Conservation (phyloP, 2,797 vertebrate species). For the Capromys pilorides region DNA sequence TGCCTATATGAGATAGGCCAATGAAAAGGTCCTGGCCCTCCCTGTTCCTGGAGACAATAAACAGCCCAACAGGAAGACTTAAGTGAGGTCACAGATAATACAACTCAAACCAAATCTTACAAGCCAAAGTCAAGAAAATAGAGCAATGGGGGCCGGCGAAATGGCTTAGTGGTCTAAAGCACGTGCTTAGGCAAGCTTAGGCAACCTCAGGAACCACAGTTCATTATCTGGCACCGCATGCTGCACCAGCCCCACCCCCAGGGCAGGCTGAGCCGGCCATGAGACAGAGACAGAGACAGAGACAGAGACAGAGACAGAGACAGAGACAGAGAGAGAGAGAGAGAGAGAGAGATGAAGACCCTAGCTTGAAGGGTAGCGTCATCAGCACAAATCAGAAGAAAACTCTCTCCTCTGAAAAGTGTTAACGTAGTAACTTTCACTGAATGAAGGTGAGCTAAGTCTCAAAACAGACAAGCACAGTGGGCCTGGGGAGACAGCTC, state of each 20-base stretch:
- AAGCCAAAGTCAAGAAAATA: constrained; percentile 70
- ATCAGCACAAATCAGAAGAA: constrained; percentile 43
- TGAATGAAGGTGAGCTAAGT: constrained; percentile 33
- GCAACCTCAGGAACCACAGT: no score
- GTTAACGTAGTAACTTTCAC: constrained; percentile 21
- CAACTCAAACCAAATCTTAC: constrained; percentile 72
- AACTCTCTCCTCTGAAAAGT: constrained; percentile 5
- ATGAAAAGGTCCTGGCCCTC: constrained; percentile 71
- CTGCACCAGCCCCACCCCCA: no score
- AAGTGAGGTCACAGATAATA: constrained; percentile 72
- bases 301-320: no score
- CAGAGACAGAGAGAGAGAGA: no score
- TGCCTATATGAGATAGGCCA: constrained; percentile 58
- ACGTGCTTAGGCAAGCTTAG: no score
- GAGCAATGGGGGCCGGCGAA: constrained; percentile 23
- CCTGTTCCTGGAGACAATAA: constrained; percentile 62
- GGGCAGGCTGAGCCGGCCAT: no score
- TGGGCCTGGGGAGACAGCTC: no score
- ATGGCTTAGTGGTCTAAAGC: no score
- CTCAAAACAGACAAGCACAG: neutral
- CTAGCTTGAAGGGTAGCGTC: constrained; percentile 53
- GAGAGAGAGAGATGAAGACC: constrained; percentile 34
- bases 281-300: no score
- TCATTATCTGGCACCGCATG: no score
- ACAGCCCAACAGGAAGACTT: constrained; percentile 68